Evolutionary conservation across 2,797 vertebrate genomes (phyloP), one percentile per base, ranked within the genome.

Genomic region (Gallinago nigripennis): DNA sequence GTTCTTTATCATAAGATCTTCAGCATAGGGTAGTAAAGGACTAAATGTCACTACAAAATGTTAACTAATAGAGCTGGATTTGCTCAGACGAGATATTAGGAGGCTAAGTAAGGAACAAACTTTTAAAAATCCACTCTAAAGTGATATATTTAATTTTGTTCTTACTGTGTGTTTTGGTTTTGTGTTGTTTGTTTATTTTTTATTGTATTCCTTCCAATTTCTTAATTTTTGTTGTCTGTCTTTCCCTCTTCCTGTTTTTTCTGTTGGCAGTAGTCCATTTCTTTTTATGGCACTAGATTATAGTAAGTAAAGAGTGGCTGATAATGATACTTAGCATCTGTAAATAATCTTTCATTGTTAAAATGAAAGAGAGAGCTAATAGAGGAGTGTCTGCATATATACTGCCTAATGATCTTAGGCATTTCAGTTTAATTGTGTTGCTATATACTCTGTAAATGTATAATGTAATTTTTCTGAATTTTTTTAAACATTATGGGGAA

Each of bases 281-380:
- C 33, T 83, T 92, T 82, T 78, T 83, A 58, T 66, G 39, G 27
- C 41, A 60, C 10, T 2, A 10, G 12, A 64, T 82, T 70, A 31
- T 31, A 57, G 8, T 66, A 63, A 78, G 50, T 64, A 75, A 84
- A 60, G 60, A 63, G 43, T 63, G n/a, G 39, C 51, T 90, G 57
- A 24, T 91, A 45, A 1, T 39, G 60, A 30, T 92, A 71, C 82
- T 70, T 90, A 66, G 27, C 39, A 89, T 85, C 68, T 70, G 19
- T 82, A 88, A 88, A 76, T 65, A 82, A 60, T 87, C 25, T 87
- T 89, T 53, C 35, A 60, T 92, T 92, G 78, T 94, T 91, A 33
- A 75, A 86, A 46, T 68, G 35, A 84, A 71, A 82, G 66, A 75
- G 80, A 61, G 41, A 79, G 51, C 46, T 90, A 73, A 86, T 66